phyloP scores from a whole-genome alignment of 2,113 vertebrate genomes.

The Leptocoma aspasia region DNA sequence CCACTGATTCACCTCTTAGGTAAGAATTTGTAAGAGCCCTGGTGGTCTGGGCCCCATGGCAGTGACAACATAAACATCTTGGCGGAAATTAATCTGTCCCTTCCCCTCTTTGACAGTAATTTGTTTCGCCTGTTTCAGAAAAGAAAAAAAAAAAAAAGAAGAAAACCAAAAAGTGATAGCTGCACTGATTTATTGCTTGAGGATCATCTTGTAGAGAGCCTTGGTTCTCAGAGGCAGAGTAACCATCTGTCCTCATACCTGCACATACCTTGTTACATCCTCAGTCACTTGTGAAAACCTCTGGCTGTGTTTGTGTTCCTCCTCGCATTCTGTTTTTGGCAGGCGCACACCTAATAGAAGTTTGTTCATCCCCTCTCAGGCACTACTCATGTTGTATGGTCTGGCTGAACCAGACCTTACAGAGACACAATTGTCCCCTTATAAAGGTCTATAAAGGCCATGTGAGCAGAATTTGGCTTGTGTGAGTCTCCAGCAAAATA shows the following conservation, averaged over 20 bases:
- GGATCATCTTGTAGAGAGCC: neutral
- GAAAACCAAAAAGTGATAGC: rapidly evolving
- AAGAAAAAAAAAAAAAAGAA: too few relatives aligned
- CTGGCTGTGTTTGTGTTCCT: neutral
- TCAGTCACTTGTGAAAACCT: neutral
- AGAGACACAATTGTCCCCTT: neutral
- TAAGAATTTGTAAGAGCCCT: neutral
- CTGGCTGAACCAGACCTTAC: neutral
- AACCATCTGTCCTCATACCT: neutral
- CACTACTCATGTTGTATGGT: neutral
- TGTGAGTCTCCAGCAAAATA: neutral
- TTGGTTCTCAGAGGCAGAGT: neutral
- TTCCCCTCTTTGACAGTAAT: neutral
- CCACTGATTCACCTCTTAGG: too few relatives aligned
- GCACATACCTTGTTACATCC: neutral
- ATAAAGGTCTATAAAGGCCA: neutral
- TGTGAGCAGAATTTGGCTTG: rapidly evolving
- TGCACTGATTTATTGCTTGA: neutral
- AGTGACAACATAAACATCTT: rapidly evolving
- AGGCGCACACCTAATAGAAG: neutral
- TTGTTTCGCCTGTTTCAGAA: neutral
- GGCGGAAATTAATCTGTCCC: neutral
- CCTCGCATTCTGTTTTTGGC: neutral
- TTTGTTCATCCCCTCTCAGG: neutral
- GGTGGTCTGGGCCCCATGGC: neutral